A percentile compares a stretch with the other conserved stretches of the same genome.
These are phyloP conservation scores for Pterois miles DNA, from an alignment of 2,797 vertebrate species.

Conservation along the genomic window DNA sequence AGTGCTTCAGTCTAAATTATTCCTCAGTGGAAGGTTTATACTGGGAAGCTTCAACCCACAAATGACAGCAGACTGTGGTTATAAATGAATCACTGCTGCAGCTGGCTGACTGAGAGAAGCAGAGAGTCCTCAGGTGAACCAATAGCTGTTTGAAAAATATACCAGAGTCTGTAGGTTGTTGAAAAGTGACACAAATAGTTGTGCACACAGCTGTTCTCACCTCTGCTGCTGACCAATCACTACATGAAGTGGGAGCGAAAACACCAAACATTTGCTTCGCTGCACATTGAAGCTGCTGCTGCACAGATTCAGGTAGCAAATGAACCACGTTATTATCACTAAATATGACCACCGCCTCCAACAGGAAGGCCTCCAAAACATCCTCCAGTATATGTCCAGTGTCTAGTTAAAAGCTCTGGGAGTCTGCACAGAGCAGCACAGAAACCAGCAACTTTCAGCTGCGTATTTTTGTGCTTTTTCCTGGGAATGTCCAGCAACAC, in stretches of 20 bases:
- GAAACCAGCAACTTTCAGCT: too few relatives aligned
- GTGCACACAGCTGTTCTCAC: not conserved
- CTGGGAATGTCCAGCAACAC: too few relatives aligned
- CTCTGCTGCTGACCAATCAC: not conserved
- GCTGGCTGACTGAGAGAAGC: not conserved
- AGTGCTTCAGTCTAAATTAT: constrained; percentile 31
- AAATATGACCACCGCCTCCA: not conserved
- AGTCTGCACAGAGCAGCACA: not conserved
- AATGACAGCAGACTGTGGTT: not conserved
- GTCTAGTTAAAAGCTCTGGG: not conserved
- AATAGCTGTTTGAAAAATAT: not conserved
- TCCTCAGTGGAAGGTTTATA: constrained; percentile 12
- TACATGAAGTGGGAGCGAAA: not conserved
- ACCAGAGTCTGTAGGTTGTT: not conserved
- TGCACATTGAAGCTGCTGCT: not conserved
- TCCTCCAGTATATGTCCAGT: not conserved
- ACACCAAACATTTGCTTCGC: not conserved
- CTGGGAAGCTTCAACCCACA: not conserved
- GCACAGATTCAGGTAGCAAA: not conserved
- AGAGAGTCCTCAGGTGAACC: not conserved
- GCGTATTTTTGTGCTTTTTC: too few relatives aligned
- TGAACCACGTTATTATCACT: not conserved
- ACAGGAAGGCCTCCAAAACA: not conserved
- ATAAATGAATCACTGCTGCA: not conserved
- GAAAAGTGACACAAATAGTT: not conserved